phyloP scores from a whole-genome alignment of 2,888 invertebrate species.

The Synanthedon tipuliformis region DNA sequence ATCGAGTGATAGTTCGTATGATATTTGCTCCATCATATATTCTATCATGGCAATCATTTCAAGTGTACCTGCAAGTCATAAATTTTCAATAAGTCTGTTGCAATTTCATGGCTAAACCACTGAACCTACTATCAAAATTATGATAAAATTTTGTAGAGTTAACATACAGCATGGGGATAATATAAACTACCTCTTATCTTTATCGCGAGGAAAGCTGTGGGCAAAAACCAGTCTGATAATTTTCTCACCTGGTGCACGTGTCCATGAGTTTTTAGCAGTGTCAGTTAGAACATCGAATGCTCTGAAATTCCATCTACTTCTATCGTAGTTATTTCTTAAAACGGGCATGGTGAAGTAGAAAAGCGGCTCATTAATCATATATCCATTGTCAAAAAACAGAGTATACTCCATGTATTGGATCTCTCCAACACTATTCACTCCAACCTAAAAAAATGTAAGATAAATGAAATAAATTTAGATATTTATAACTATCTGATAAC shows the following conservation, averaged over 20 bases:
- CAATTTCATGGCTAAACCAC: too few species aligned
- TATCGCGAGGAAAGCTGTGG: too few species aligned
- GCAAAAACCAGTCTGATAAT: neutral
- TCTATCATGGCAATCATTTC: constrained; percentile 69
- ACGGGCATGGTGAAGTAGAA: constrained; percentile 8
- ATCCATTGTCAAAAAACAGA: constrained; percentile 61
- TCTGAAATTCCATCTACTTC: constrained; percentile 24
- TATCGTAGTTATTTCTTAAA: constrained; percentile 28
- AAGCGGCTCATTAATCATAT: constrained; percentile 26
- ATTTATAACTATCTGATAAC: too few species aligned
- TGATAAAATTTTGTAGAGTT: too few species aligned
- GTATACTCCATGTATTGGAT: constrained; percentile 63
- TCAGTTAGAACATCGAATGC: constrained; percentile 29
- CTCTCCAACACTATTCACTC: constrained; percentile 44
- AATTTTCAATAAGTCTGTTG: too few species aligned
- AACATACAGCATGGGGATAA: too few species aligned
- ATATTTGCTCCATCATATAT: constrained; percentile 69
- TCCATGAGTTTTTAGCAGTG: constrained; percentile 33
- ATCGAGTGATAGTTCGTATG: constrained; percentile 49
- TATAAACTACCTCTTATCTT: too few species aligned
- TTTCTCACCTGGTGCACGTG: constrained; percentile 32
- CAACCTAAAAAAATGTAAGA: constrained; percentile 15
- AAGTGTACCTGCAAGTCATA: constrained; percentile 37
- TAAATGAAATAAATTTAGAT: too few species aligned
- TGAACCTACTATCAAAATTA: too few species aligned